These are phyloP conservation scores for Rattus rattus DNA, from an alignment of 2,113 vertebrate genomes.

Conservation along the genomic window DNA sequence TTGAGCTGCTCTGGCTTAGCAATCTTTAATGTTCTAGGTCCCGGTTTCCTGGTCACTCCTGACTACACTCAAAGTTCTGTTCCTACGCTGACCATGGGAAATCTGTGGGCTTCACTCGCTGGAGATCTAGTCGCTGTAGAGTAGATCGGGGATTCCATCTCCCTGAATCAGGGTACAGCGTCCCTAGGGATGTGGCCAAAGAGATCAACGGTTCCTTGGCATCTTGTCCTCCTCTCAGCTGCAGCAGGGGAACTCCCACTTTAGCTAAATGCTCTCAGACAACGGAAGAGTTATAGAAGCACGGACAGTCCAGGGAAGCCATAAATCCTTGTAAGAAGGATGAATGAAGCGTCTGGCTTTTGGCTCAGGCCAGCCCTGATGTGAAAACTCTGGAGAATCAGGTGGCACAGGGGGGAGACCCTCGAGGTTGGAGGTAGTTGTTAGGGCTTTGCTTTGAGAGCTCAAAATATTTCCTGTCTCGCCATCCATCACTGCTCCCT, in stretches of 20 bases:
- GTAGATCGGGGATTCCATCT: slow-evolving; percentile 38
- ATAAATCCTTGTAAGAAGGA: slow-evolving; percentile 73
- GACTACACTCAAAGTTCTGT: background rate
- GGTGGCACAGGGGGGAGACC: slow-evolving; percentile 31
- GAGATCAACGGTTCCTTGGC: background rate
- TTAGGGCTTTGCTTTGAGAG: slow-evolving; percentile 58
- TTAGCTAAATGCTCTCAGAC: slow-evolving; percentile 58
- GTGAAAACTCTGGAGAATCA: slow-evolving; percentile 71
- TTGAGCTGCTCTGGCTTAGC: background rate
- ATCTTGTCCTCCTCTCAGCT: slow-evolving; percentile 11
- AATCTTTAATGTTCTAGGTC: background rate
- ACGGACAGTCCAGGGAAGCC: slow-evolving; percentile 58
- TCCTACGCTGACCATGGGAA: background rate
- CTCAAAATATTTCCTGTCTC: slow-evolving; percentile 63
- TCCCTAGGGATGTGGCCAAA: slow-evolving; percentile 47
- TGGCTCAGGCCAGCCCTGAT: slow-evolving; percentile 42
- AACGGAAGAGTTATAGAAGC: slow-evolving; percentile 62
- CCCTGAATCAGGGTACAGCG: slow-evolving; percentile 1
- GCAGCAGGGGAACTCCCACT: background rate
- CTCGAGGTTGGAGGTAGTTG: background rate
- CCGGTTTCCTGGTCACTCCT: background rate
- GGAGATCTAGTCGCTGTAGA: background rate
- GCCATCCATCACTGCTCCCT: slow-evolving; percentile 60
- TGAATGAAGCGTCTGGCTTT: slow-evolving; percentile 70
- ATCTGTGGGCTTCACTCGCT: background rate